Evolutionary conservation across 2,113 vertebrate genomes (phyloP), one percentile per base, ranked within the genome.

Genomic region (Asarcornis scutulata): DNA sequence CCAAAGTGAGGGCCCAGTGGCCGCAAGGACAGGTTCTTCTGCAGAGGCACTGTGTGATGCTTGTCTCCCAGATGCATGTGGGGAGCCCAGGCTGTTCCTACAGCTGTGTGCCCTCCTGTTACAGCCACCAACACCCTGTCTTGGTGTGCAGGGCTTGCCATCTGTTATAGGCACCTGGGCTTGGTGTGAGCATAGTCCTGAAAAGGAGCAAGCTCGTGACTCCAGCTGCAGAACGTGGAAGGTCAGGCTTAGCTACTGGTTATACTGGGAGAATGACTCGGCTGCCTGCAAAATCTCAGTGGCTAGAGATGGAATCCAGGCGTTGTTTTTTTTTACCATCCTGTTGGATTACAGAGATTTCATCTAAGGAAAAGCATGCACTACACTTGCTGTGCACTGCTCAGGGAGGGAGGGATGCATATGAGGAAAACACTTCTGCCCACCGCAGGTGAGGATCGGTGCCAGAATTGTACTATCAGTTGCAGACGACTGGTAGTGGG

Each of bases 11-110:
- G 48, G 50, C 36, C 17, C 77, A 46, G 5, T 0, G 10, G 42
- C 60, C 46, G 27, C 46, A 72, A 44, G 32, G 52, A 29, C 13
- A 21, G 23, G 44, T 34, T 56, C 34, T 72, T 32, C 48, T 81
- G 16, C 1, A 4, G 27, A 25, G 13, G 13, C 40, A 18, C 2
- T 0, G 1, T 27, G 7, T 53, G 26, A 9, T 44, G 38, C 13
- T 69, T 48, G 15, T 53, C 34, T 64, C 40, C 15, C 0, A 12
- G 86, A 36, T 9, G 22, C 63, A 73, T 4, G 32, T 38, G 68
- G 53, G 83, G 62, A 93, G 52, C 3, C 12, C 44, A 58, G 85
- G 34, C 3, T 14, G 40, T 9, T 87, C 23, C 79, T 22, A 11
- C 0, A 73, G 59, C 68, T 50, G 5, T 4, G 18, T 64, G 53